Evolutionary conservation across 2,113 vertebrate genomes (phyloP).

Genomic region (Silurus glanis): DNA sequence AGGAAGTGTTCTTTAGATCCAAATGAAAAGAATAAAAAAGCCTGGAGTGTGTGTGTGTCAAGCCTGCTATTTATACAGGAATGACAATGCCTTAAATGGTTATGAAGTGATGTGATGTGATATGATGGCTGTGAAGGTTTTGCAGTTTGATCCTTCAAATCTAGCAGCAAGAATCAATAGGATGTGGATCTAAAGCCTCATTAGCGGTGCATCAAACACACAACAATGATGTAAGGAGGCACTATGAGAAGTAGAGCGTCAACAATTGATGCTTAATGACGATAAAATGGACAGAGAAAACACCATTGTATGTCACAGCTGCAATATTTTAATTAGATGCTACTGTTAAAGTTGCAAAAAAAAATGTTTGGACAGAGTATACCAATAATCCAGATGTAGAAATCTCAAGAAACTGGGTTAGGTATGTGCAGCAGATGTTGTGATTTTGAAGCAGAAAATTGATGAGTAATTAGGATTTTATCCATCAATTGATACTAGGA

Average conservation of each 20-base stretch:
- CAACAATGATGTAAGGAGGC: background rate
- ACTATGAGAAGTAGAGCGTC: background rate
- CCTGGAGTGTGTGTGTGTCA: background rate
- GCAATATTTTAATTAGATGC: background rate
- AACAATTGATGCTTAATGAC: background rate
- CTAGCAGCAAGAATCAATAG: background rate
- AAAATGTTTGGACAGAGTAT: background rate
- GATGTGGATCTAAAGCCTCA: background rate
- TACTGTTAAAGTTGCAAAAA: background rate
- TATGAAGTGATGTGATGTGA: background rate
- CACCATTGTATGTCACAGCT: background rate
- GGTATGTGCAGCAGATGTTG: background rate
- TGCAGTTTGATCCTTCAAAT: background rate
- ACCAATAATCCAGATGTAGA: background rate
- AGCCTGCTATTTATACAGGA: background rate
- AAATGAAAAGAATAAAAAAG: background rate
- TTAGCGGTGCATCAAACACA: background rate
- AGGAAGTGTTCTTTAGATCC: background rate
- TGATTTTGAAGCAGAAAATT: background rate
- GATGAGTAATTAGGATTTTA: background rate
- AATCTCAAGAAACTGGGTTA: background rate
- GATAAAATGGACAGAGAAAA: background rate
- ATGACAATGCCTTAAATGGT: background rate
- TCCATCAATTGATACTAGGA: background rate
- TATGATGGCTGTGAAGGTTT: background rate